Percentiles rank a stretch among this genome's conserved stretches.
These are phyloP conservation scores for Litoditis marina DNA, from an alignment of 2,888 invertebrate species.

Conservation along the genomic window DNA sequence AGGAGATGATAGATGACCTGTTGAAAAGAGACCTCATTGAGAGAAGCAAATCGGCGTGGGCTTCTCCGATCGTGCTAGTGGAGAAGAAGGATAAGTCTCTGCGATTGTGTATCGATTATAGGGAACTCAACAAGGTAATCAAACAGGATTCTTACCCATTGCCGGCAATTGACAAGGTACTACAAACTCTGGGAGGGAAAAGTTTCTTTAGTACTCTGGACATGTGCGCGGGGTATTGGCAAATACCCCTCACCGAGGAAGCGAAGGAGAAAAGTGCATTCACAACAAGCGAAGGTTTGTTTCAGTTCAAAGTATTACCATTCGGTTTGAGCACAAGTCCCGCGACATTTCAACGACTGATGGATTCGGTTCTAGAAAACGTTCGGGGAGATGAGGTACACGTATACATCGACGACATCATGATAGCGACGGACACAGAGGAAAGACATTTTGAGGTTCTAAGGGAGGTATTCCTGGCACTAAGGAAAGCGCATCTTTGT, in stretches of 20 bases:
- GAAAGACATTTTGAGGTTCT: slow-evolving; percentile 26
- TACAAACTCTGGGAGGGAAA: slow-evolving; percentile 23
- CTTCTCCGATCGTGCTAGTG: too few species aligned
- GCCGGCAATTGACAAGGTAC: slow-evolving; percentile 28
- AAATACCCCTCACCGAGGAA: slow-evolving; percentile 29
- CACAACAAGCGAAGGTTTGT: slow-evolving; percentile 29
- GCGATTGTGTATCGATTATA: slow-evolving; percentile 41
- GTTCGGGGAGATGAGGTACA: slow-evolving; percentile 12
- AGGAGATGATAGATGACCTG: too few species aligned
- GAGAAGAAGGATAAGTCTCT: slow-evolving; percentile 35
- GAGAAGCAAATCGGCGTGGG: too few species aligned
- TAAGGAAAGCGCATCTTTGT: neutral
- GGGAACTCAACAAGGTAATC: slow-evolving; percentile 34
- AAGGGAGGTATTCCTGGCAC: slow-evolving; percentile 13
- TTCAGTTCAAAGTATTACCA: slow-evolving; percentile 43
- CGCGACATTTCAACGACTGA: slow-evolving; percentile 48
- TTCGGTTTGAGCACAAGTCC: slow-evolving; percentile 48
- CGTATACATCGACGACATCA: slow-evolving; percentile 46
- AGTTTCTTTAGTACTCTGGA: slow-evolving; percentile 34
- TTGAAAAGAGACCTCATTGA: too few species aligned
- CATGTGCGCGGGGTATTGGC: slow-evolving; percentile 42
- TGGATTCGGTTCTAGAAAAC: slow-evolving; percentile 27
- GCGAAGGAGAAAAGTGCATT: slow-evolving; percentile 44
- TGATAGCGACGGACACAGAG: slow-evolving; percentile 24
- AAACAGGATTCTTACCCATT: slow-evolving; percentile 36